Base-by-base conservation (phyloP, 2,888 invertebrate genomes). In the Dione vanillae region DNA sequence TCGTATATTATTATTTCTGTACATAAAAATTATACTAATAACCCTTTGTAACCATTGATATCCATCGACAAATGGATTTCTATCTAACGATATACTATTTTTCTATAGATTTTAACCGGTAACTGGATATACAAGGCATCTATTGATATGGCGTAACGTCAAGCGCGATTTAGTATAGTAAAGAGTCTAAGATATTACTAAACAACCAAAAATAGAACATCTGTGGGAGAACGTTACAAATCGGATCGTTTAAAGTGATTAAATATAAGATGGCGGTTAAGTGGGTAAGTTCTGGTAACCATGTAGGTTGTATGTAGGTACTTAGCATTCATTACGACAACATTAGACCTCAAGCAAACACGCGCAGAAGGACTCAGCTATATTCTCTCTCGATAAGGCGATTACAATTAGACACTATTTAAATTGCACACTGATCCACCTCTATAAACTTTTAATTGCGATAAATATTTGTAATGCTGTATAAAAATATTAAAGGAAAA, bases 401-500 rank as follows among this genome's bases (percentile, higher is more conserved):
- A 91, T 92, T 88, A 90, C 88, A 89, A 85, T 86, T 88, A 87
- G 87, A 91, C 83, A 89, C 91, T 92, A 90, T 88, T 86, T 84
- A 88, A 91, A 89, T 90, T 91, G 91, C 92, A 91, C 92, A 89
- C 90, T 88, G 90, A 92, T 88, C 88, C 91, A 92, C 90, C 92
- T 90, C 90, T 91, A 92, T 91, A 92, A 90, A 92, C 89, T 90
- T 92, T 92, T 90, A 91, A 91, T 92, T 92, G 92, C 92, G 90
- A 88, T 92, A 90, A 88, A 91, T 92, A 92, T 87, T 86, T 89
- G 88, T 91, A 90, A 91, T 91, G 91, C 91, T 93, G 92, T 93
- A 93, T 92, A 93, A 93, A 93, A 92, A 93, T 92, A 92, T 91
- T 92, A 92, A 93, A 93, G 91, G 87, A 91, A 93, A 91, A 90